Evolutionary conservation across 2,888 invertebrate genomes (phyloP).

Genomic region (Biston stratarius): DNA sequence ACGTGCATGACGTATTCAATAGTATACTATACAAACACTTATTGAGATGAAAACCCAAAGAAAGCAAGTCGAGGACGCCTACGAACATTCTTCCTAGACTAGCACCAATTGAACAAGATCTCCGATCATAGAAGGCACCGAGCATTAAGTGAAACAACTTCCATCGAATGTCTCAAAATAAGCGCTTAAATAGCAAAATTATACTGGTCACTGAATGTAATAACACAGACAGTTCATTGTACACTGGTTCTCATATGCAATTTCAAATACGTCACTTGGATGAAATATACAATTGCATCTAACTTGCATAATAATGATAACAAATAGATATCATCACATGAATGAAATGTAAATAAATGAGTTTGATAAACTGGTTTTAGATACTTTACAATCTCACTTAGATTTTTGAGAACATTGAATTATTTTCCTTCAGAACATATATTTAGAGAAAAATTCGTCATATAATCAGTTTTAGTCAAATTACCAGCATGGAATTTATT

Average conservation of each 20-base stretch:
- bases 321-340: slow-evolving; percentile 7
- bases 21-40: slow-evolving; percentile 72
- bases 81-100: slow-evolving; percentile 65
- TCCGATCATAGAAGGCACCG: slow-evolving; percentile 15
- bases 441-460: no score
- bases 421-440: neutral
- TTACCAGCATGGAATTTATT: no score
- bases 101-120: slow-evolving; percentile 30
- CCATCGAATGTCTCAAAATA: no score
- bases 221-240: slow-evolving; percentile 9
- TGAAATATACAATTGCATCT: slow-evolving; percentile 26
- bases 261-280: slow-evolving; percentile 25
- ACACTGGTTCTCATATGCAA: slow-evolving; percentile 16
- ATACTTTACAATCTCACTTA: neutral
- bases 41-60: slow-evolving; percentile 79
- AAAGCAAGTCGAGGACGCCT: slow-evolving; percentile 72
- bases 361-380: slow-evolving; percentile 9
- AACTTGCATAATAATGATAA: slow-evolving; percentile 19
- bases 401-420: no score
- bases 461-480: no score
- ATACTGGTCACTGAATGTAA: neutral
- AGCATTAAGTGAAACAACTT: no score
- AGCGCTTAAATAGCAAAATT: neutral
- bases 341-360: slow-evolving; percentile 15
- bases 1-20: slow-evolving; percentile 66